These are phyloP conservation scores for Pseudococcus viburni DNA, from an alignment of 2,888 invertebrate species.

Conservation along the genomic window DNA sequence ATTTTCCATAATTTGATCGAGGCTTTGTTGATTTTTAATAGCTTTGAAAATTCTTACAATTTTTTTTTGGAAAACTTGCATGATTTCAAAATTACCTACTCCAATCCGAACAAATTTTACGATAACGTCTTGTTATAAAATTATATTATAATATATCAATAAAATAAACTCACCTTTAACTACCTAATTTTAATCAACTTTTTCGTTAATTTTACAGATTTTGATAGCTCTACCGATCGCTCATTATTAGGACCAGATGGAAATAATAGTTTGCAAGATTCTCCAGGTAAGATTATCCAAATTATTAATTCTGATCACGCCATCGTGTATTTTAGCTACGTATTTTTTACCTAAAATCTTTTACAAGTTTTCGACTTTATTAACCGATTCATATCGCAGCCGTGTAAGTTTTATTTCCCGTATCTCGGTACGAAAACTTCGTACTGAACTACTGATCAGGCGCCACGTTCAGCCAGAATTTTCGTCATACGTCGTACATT, in stretches of 20 bases:
- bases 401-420: neutral
- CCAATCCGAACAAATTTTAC: too few species aligned
- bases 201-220: constrained; percentile 55
- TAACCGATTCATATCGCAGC: neutral
- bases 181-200: neutral
- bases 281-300: constrained; percentile 61
- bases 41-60: too few species aligned
- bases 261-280: constrained; percentile 58
- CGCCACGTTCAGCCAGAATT: neutral
- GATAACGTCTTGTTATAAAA: too few species aligned
- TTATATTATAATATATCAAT: too few species aligned
- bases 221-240: constrained; percentile 58
- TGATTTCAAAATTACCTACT: too few species aligned
- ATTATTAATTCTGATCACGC: neutral
- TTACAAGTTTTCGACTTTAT: neutral
- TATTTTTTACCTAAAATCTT: neutral
- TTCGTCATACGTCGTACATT: neutral
- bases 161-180: neutral
- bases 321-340: constrained; percentile 16
- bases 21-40: too few species aligned
- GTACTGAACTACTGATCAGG: neutral
- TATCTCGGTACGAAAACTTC: neutral
- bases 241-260: constrained; percentile 54
- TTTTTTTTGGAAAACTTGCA: too few species aligned
- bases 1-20: too few species aligned